Evolutionary conservation across 2,797 vertebrate genomes (phyloP), one percentile per base, ranked within the genome.

Genomic region (Monodelphis domestica): DNA sequence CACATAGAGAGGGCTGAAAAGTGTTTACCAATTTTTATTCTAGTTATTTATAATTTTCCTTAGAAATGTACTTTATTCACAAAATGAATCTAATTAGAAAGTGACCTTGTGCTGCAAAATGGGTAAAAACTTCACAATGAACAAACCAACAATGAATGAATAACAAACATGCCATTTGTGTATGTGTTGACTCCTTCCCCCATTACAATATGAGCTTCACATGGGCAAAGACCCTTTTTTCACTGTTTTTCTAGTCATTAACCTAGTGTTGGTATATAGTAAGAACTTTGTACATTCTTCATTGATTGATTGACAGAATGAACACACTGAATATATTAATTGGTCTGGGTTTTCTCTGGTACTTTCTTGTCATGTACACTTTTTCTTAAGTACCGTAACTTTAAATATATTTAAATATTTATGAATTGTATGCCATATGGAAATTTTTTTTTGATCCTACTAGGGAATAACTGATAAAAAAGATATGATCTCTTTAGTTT

Each of bases 401-500:
- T 78, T 78, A n/a, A 45, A 45, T 78, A 78, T 0, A 38, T 45
- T 78, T n/a, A 78, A 45, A 1, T 78, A 45, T 78, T 78, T n/a
- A 78, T 6, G 21, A 38, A 21, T 78, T 78, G n/a, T 38, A 45
- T 21, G 63, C 63, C 63, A 78, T 78, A 45, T 78, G 63, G 63
- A 45, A 78, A 78, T 63, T 45, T 17, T 78, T n/a, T 63, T 78
- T 78, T 78, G n/a, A 78, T 45, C n/a, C 17, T 78, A 45, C n/a
- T 78, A 45, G n/a, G 92, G 96, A 92, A 7, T 10, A 90, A 45
- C 26, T 17, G 88, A 90, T 92, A 57, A 70, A 94, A 54, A 33
- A 24, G 0, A 56, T 3, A 26, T 12, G 89, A 12, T 1, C 11
- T 29, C 38, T 55, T 54, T 90, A 50, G 28, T 2, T 88, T 63